Evolutionary conservation across 2,888 invertebrate genomes (phyloP), one percentile per base, ranked within the genome.

Genomic region (Ischnus inquisitorius): DNA sequence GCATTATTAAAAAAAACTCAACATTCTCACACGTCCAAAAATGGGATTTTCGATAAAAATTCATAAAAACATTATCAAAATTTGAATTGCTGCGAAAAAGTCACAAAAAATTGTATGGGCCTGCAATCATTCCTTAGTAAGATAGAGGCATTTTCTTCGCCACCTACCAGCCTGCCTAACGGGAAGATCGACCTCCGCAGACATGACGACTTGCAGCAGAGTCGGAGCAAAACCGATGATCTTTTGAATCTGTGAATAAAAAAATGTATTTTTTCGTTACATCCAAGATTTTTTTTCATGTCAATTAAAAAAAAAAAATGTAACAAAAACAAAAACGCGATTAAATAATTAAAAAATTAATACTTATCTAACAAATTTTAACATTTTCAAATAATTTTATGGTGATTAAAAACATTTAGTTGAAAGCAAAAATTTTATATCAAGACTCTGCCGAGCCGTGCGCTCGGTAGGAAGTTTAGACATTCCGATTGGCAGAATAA

Each of bases 191-290:
- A 98, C 95, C 88, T 98, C 98, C 90, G 96, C 96, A 94, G 96
- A 96, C 98, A 99, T 98, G 78, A 99, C 97, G 84, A 99, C 97
- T 95, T 98, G 98, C 72, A 99, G 95, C 82, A 99, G 95, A 67
- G 97, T 96, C 71, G 99, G 99, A 72, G 98, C 97, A 94, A 99
- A 99, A 28, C 99, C 99, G 93, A 99, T 98, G 86, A 99, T 98
- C 95, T 98, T 98, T 93, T 98, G 97, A 88, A 98, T 96, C 98
- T 98, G 93, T 81, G 91, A 89, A 54, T 67, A 78, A 79, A 51
- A n/a, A 68, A 78, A 67, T 41, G 48, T 41, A 71, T 22, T 41
- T 48, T 6, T 41, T 48, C 1, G 3, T 48, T 14, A 48, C 16
- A 3, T 48, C 3, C 3, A 2, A 48, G n/a, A n/a, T n/a, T 48